phyloP scores from a whole-genome alignment of 2,888 invertebrate genomes.

The Aphelenchoides bicaudatus region DNA sequence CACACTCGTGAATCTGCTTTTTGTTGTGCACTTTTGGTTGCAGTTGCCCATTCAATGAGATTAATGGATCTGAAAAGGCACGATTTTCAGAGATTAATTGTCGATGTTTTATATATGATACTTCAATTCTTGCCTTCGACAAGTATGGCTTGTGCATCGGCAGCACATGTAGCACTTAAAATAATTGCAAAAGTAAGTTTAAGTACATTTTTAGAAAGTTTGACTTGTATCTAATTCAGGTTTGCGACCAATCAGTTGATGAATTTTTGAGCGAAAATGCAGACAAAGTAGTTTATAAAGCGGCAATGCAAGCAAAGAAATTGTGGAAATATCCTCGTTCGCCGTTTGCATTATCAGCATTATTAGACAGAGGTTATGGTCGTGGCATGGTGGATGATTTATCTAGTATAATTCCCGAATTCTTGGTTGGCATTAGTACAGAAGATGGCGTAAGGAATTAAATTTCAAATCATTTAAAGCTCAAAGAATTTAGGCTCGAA shows the following conservation, averaged over 20 bases:
- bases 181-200: conserved; percentile 8
- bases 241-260: not conserved
- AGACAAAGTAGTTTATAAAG: conserved; percentile 18
- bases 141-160: conserved; percentile 16
- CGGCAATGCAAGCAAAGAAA: conserved; percentile 12
- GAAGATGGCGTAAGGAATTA: conserved; percentile 30
- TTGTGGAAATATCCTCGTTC: conserved; percentile 25
- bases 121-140: conserved; percentile 22
- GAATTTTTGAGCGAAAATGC: conserved; percentile 15
- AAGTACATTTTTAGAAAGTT: not conserved
- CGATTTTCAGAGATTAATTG: conserved; percentile 10
- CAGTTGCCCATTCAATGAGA: not conserved
- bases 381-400: conserved; percentile 26
- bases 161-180: conserved; percentile 6
- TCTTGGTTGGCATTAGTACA: conserved; percentile 34
- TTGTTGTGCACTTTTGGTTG: conserved; percentile 11
- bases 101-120: conserved; percentile 18
- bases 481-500: conserved; percentile 6
- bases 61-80: conserved; percentile 1
- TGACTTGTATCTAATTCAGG: conserved; percentile 1
- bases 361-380: conserved; percentile 28
- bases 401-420: conserved; percentile 23
- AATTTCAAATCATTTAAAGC: not conserved
- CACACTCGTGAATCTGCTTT: not conserved
- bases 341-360: conserved; percentile 29